Conservation (phyloP, 53 echinoderm and acorn worm genomes). For the Henricia sp. region DNA sequence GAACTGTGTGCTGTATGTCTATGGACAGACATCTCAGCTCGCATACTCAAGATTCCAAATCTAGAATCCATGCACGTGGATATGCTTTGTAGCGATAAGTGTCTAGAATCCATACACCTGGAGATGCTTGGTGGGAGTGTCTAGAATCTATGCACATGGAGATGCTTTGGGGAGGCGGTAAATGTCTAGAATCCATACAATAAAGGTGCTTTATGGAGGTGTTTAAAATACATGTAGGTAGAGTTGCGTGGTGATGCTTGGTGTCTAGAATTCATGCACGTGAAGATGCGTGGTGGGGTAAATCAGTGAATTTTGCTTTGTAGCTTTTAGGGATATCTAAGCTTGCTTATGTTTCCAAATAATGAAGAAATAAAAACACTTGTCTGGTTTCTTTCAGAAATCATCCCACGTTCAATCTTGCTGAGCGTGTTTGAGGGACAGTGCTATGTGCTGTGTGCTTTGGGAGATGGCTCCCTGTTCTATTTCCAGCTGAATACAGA, state of each 20-base stretch:
- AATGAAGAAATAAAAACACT: no score
- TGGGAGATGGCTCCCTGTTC: slow-evolving; percentile 96
- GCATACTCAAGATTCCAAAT: slow-evolving; percentile 84
- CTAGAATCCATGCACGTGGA: slow-evolving; percentile 89
- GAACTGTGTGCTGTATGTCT: slow-evolving; percentile 96
- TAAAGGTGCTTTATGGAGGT: no score
- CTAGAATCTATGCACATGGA: slow-evolving; percentile 85
- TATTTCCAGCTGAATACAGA: slow-evolving; percentile 90
- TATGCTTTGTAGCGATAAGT: slow-evolving; percentile 94
- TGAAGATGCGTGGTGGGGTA: no score
- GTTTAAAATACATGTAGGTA: no score
- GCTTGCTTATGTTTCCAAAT: no score
- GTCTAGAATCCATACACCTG: no score
- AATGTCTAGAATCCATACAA: background rate
- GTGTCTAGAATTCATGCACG: no score
- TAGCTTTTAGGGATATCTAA: no score
- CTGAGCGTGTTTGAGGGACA: slow-evolving; percentile 95
- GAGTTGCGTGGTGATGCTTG: no score
- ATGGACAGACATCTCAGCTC: slow-evolving; percentile 97
- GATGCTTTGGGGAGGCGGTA: slow-evolving; percentile 92
- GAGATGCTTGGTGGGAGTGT: no score
- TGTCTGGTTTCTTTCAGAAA: slow-evolving; percentile 74
- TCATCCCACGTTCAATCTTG: slow-evolving; percentile 93
- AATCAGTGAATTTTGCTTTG: no score
- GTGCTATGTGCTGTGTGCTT: slow-evolving; percentile 91